These are phyloP conservation scores for Hyles lineata DNA, from an alignment of 2,888 invertebrate species.

Conservation along the genomic window DNA sequence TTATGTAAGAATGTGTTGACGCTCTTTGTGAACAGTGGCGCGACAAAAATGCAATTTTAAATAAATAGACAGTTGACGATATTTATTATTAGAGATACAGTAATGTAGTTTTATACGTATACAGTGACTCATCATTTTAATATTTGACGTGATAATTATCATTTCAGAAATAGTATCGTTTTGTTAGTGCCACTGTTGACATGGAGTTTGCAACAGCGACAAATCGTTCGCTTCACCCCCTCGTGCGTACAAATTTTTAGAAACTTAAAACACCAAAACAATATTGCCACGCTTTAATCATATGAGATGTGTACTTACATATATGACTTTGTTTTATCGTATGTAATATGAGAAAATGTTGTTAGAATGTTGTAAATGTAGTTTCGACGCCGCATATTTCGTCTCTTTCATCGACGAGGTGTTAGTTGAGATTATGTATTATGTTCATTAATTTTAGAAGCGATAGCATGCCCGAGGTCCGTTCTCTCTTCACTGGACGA, in stretches of 20 bases:
- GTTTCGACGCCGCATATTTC: conserved; percentile 18
- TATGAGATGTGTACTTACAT: conserved; percentile 25
- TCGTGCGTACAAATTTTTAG: conserved; percentile 14
- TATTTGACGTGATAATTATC: not conserved
- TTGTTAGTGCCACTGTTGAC: not conserved
- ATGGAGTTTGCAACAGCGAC: not conserved
- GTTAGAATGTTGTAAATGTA: conserved; percentile 24
- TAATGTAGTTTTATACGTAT: conserved; percentile 9
- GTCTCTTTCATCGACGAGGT: conserved; percentile 20
- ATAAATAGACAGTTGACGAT: not conserved
- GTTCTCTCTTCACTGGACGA: conserved; percentile 54
- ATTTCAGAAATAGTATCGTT: not conserved
- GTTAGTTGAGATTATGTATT: conserved; percentile 26
- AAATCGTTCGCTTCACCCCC: not conserved
- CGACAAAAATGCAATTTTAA: not conserved
- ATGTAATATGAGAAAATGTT: conserved; percentile 21
- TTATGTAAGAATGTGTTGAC: not conserved
- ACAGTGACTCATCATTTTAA: not conserved
- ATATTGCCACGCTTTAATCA: conserved; percentile 20
- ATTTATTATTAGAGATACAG: not conserved
- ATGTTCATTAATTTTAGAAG: conserved; percentile 1
- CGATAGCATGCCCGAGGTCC: conserved; percentile 28
- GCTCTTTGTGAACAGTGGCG: not conserved
- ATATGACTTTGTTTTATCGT: conserved; percentile 16
- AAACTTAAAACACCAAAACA: conserved; percentile 21